Evolutionary conservation across 2,113 vertebrate genomes (phyloP), one percentile per base, ranked within the genome.

Genomic region (Syrmaticus mikado): DNA sequence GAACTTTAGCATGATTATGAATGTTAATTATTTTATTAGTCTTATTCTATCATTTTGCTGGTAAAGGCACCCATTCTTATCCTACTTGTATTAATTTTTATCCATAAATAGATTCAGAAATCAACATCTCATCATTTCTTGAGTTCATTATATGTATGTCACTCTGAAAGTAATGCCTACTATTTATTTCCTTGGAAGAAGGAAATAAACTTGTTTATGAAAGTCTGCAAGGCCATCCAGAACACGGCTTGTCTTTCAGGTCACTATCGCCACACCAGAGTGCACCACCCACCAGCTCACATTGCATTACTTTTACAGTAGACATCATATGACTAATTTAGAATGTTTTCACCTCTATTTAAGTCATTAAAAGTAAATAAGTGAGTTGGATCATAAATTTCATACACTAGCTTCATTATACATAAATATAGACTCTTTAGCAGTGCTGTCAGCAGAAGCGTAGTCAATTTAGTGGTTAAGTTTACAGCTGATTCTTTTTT

Each of bases 361-460:
- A 73, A 41, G 66, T 76, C 87, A 89, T 91, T 75, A 94, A 32
- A 90, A 93, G 58, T 92, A 92, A 95, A 94, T 91, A 85, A 92
- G 38, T 50, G 76, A 67, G 40, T 50, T 66, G 66, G 84, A 62
- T 79, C 78, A 91, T 95, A 94, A 93, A 76, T 92, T 90, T 91
- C 79, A 52, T 65, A 50, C 15, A 75, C 57, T 38, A 27, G 7
- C 11, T 73, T 79, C 58, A 76, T 45, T 82, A 53, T 46, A 85
- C 28, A 30, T 28, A 53, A 53, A 46, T 21, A 52, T 0, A 1
- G 24, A 22, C 7, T 55, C 85, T 89, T 81, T 65, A 68, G 79
- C 74, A 94, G 77, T 17, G 17, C 38, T 77, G 60, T n/a, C 64
- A 62, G 43, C 45, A 28, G 66, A 58, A 86, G 36, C 25, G 21